Evolutionary conservation across 2,113 vertebrate species (phyloP).

Genomic region (Cheirogaleus medius): DNA sequence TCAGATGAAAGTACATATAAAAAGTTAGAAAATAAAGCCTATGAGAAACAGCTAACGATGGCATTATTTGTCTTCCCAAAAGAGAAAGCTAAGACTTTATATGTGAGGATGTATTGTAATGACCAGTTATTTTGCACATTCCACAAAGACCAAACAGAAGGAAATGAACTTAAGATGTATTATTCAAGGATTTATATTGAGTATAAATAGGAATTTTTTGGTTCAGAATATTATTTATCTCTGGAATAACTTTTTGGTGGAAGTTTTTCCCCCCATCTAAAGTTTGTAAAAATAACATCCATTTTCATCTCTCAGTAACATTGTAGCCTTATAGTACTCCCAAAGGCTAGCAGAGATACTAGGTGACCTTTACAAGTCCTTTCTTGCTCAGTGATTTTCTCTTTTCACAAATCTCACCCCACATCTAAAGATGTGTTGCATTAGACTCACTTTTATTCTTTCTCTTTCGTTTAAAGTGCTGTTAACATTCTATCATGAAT

Average conservation of each 20-base stretch:
- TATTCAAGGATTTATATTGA: conserved; percentile 23
- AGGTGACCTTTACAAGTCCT: conserved; percentile 34
- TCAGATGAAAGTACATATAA: not conserved
- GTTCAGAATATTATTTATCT: conserved; percentile 57
- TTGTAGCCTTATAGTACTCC: not conserved
- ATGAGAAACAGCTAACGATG: not conserved
- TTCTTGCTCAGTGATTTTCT: not conserved
- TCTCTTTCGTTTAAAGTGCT: not conserved
- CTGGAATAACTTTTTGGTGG: conserved; percentile 46
- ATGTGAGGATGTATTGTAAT: not conserved
- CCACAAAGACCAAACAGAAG: conserved; percentile 24
- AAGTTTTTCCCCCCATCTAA: conserved; percentile 34
- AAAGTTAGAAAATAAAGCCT: not conserved
- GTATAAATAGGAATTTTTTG: conserved; percentile 57
- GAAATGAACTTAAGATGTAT: conserved; percentile 8
- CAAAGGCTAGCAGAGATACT: not conserved
- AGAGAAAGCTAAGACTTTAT: not conserved
- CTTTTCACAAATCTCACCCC: conserved; percentile 2
- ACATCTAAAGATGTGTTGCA: not conserved
- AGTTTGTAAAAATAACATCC: conserved; percentile 44
- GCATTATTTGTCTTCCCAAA: not conserved
- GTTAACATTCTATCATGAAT: not conserved
- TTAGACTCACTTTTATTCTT: not conserved
- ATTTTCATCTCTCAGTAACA: not conserved
- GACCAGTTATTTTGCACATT: not conserved